Evolutionary conservation across 2,888 invertebrate species (phyloP).

Genomic region (Neoscelio sp.): DNA sequence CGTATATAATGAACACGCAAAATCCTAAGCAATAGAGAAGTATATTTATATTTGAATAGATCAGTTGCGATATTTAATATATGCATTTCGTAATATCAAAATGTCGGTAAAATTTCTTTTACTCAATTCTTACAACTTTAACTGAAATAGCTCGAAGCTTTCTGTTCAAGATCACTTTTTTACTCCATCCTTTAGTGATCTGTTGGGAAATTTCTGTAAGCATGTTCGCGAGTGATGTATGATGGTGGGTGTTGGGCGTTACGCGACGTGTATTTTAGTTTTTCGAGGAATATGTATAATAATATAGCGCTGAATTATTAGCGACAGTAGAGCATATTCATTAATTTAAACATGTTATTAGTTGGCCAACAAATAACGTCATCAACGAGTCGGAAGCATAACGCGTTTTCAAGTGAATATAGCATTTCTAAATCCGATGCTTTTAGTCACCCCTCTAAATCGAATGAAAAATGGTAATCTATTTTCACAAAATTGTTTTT

Average conservation of each 20-base stretch:
- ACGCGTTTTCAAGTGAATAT: too few relatives aligned
- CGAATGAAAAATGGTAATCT: too few relatives aligned
- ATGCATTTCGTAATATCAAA: too few relatives aligned
- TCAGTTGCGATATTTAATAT: too few relatives aligned
- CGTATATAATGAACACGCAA: too few relatives aligned
- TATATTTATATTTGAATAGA: too few relatives aligned
- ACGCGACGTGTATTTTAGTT: slow-evolving; percentile 12
- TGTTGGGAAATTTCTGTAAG: slow-evolving; percentile 30
- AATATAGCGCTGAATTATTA: slow-evolving; percentile 19
- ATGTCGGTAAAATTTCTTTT: too few relatives aligned
- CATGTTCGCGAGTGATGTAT: slow-evolving; percentile 13
- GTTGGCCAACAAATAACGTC: slow-evolving; percentile 9
- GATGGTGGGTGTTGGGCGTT: background rate
- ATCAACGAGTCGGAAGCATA: background rate
- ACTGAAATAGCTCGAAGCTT: background rate
- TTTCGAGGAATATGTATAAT: slow-evolving; percentile 23
- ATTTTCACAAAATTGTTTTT: background rate
- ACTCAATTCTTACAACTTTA: too few relatives aligned
- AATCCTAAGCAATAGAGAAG: too few relatives aligned
- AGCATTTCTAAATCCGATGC: too few relatives aligned
- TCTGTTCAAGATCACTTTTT: background rate
- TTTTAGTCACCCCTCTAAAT: too few relatives aligned
- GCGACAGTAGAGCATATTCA: slow-evolving; percentile 4
- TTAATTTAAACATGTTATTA: slow-evolving; percentile 50
- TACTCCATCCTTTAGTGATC: slow-evolving; percentile 5